Percentiles rank a stretch among this genome's conserved stretches.
These are phyloP conservation scores for Halictus quadricinctus DNA, from an alignment of 2,888 invertebrate species.

Conservation along the genomic window DNA sequence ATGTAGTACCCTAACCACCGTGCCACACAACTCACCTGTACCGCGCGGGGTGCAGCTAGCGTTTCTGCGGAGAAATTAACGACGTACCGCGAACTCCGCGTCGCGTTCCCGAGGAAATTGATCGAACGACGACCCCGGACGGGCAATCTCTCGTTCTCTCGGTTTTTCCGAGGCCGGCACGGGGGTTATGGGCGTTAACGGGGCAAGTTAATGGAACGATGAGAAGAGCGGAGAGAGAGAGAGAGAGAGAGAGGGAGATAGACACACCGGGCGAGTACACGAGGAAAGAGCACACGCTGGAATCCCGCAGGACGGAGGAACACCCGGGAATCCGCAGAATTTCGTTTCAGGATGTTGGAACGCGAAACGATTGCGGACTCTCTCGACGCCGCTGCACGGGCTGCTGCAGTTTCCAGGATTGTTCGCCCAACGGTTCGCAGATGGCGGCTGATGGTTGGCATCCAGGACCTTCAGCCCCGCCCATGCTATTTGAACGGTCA, in stretches of 20 bases:
- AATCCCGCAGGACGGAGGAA: slow-evolving; percentile 20
- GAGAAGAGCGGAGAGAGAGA: not conserved
- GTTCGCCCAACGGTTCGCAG: slow-evolving; percentile 67
- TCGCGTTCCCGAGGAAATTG: not conserved
- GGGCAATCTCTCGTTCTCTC: not conserved
- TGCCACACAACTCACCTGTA: not conserved
- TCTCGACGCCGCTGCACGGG: slow-evolving; percentile 6
- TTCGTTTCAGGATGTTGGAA: slow-evolving; percentile 25
- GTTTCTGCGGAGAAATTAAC: slow-evolving; percentile 9
- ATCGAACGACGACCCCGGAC: not conserved
- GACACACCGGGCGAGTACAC: not conserved
- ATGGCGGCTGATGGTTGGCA: slow-evolving; percentile 69
- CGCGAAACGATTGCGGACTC: slow-evolving; percentile 29
- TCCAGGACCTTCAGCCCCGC: slow-evolving; percentile 68
- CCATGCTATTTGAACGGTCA: slow-evolving; percentile 74
- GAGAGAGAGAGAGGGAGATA: not conserved
- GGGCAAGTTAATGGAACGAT: not conserved
- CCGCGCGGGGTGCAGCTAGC: not conserved
- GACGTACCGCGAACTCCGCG: not conserved
- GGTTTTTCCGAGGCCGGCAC: not conserved
- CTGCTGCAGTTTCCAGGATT: slow-evolving; percentile 45
- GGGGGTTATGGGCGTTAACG: not conserved
- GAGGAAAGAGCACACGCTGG: slow-evolving; percentile 20
- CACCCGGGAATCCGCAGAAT: slow-evolving; percentile 21
- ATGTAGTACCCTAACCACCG: slow-evolving; percentile 30